Conservation (phyloP, 2,797 vertebrate species). For the Cichlasoma orientale region DNA sequence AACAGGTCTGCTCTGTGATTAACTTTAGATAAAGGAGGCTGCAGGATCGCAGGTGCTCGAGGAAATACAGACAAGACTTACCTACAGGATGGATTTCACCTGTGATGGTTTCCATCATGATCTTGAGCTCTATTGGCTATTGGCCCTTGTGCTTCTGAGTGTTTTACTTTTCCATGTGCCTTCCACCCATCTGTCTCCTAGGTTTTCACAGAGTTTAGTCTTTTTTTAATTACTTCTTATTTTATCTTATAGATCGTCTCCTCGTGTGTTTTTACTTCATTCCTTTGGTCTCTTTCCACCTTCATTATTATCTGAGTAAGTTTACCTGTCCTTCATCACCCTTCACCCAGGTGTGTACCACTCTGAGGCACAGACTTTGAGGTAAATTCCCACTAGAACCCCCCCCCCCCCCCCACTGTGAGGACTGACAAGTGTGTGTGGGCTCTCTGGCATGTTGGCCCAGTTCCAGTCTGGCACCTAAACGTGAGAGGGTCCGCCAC, state of each 20-base stretch:
- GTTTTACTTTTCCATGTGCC: not conserved
- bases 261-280: not conserved
- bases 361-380: not conserved
- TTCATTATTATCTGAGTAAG: not conserved
- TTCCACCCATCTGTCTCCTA: not conserved
- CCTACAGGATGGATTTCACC: constrained; percentile 5
- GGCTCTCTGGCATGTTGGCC: not conserved
- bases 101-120: not conserved
- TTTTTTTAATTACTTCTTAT: not conserved
- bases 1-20: constrained; percentile 49
- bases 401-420: not conserved
- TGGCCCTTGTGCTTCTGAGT: not conserved
- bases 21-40: constrained; percentile 57
- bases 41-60: constrained; percentile 28
- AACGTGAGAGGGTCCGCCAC: not conserved
- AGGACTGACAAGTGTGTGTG: not conserved
- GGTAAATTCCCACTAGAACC: not conserved
- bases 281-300: not conserved
- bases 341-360: not conserved
- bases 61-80: constrained; percentile 34
- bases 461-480: not conserved
- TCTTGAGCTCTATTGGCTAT: not conserved
- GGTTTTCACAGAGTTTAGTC: not conserved
- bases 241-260: not conserved
- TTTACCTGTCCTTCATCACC: not conserved